These are phyloP conservation scores for Diaphora mendica DNA, from an alignment of 2,888 invertebrate genomes.

Conservation along the genomic window DNA sequence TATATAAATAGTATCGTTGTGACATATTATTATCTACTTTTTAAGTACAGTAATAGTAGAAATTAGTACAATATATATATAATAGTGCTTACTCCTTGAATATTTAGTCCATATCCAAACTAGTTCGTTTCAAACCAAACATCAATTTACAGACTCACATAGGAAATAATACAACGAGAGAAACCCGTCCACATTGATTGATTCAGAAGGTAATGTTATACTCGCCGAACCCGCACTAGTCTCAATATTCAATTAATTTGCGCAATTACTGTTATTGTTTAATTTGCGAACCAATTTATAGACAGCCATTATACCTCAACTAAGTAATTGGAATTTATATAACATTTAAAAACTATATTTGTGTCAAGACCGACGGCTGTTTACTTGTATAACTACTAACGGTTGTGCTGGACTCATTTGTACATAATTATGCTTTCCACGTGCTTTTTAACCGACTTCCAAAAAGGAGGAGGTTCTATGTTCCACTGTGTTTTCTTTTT, in stretches of 20 bases:
- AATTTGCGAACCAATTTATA: conserved; percentile 34
- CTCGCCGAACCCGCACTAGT: neutral
- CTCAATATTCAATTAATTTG: conserved; percentile 34
- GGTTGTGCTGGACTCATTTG: neutral
- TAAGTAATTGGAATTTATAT: conserved; percentile 24
- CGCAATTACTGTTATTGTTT: conserved; percentile 30
- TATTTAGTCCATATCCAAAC: neutral
- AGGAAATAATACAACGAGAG: neutral
- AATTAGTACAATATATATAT: no score
- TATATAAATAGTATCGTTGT: no score
- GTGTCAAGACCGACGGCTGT: neutral
- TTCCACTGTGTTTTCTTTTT: no score
- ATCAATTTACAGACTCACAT: neutral
- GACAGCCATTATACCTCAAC: conserved; percentile 2
- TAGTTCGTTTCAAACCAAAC: neutral
- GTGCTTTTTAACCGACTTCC: no score
- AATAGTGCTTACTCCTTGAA: neutral
- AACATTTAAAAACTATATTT: conserved; percentile 6
- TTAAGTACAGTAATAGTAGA: no score
- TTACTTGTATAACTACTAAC: neutral
- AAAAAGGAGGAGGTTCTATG: no score
- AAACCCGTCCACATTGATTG: conserved; percentile 1
- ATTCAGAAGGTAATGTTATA: neutral
- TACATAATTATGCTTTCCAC: neutral
- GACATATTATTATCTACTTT: no score